Evolutionary conservation across 2,113 vertebrate species (phyloP).

Genomic region (Cochlearius cochlearius): DNA sequence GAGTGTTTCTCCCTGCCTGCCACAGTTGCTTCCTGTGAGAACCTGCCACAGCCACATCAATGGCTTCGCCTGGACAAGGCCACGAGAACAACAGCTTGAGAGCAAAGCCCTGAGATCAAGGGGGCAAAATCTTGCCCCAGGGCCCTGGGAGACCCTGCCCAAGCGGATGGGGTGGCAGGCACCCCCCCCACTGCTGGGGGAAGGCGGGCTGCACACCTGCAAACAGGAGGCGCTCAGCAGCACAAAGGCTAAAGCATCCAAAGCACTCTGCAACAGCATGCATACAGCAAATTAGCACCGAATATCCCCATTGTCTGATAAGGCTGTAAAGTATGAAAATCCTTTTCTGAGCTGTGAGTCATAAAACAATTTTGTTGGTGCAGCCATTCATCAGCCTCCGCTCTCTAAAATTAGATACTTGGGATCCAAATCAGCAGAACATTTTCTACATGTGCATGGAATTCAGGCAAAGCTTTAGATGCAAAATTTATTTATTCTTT

Average conservation of each 20-base stretch:
- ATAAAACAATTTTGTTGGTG: not conserved
- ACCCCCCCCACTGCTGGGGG: not conserved
- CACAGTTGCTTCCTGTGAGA: not conserved
- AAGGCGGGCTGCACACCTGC: not conserved
- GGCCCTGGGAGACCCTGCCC: not conserved
- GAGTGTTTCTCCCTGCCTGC: not conserved
- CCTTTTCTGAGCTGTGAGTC: slow-evolving; percentile 6
- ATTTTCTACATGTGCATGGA: not conserved
- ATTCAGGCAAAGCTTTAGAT: not conserved
- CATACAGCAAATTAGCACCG: not conserved
- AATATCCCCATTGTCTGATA: not conserved
- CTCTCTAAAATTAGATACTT: slow-evolving; percentile 30
- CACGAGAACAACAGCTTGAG: rapidly evolving
- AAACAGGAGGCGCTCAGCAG: not conserved
- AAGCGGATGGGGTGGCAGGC: not conserved
- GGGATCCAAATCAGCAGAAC: not conserved
- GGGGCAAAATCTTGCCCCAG: not conserved
- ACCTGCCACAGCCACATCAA: not conserved
- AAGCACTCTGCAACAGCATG: not conserved
- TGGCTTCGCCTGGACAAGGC: not conserved
- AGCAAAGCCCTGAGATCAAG: rapidly evolving
- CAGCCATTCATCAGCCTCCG: not conserved
- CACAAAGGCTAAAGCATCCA: not conserved
- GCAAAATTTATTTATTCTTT: not conserved
- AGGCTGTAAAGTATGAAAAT: not conserved